A percentile compares a stretch with the other conserved stretches of the same genome.
phyloP scores from a whole-genome alignment of 1,140 invertebrate species.

The Saxidomus purpurata region DNA sequence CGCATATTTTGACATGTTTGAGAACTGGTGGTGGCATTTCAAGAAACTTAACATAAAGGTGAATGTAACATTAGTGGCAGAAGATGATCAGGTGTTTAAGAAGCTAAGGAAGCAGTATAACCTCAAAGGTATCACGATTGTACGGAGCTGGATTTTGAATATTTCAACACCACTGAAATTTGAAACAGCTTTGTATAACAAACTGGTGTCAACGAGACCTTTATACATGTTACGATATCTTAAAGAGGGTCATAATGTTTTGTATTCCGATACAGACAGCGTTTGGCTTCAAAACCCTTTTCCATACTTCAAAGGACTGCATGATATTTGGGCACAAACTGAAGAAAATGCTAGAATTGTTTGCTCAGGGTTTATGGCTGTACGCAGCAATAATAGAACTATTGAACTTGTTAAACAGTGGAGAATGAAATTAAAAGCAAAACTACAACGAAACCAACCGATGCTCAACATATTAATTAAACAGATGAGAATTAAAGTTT shows the following conservation, averaged over 20 bases:
- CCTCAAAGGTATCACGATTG: too few species aligned
- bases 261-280: constrained; percentile 13
- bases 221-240: background rate
- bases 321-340: constrained; percentile 15
- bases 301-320: background rate
- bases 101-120: too few species aligned
- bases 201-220: background rate
- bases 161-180: background rate
- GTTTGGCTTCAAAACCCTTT: constrained; percentile 31
- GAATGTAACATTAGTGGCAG: too few species aligned
- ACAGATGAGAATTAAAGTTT: too few species aligned
- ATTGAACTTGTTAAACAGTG: background rate
- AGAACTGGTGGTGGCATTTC: too few species aligned
- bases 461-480: too few species aligned
- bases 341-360: background rate
- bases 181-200: background rate
- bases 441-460: too few species aligned
- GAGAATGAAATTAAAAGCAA: too few species aligned
- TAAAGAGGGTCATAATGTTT: background rate
- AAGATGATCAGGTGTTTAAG: too few species aligned
- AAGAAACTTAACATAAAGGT: too few species aligned
- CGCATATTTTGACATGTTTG: too few species aligned
- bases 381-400: background rate
- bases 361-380: constrained; percentile 32
- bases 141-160: too few species aligned